Evolutionary conservation across 2,888 invertebrate species (phyloP).

Genomic region (Margaritifera margaritifera): DNA sequence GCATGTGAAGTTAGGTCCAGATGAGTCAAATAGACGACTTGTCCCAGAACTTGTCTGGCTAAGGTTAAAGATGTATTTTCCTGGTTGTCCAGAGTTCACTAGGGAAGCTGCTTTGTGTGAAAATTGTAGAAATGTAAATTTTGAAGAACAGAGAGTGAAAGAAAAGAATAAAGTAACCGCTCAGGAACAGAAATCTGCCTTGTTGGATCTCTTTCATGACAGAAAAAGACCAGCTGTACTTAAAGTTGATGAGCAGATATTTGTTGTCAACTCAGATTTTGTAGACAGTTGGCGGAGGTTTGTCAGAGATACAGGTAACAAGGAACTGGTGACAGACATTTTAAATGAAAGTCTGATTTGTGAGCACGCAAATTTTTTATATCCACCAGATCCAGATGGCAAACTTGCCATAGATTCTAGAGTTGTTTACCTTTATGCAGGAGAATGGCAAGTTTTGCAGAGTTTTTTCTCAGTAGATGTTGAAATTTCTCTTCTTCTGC

Average conservation of each 20-base stretch:
- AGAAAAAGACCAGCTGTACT: slow-evolving; percentile 67
- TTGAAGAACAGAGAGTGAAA: slow-evolving; percentile 39
- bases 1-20: slow-evolving; percentile 73
- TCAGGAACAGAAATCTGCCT: slow-evolving; percentile 68
- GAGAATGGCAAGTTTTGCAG: slow-evolving; percentile 59
- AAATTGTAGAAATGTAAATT: slow-evolving; percentile 55
- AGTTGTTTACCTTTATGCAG: slow-evolving; percentile 50
- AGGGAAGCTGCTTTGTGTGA: slow-evolving; percentile 52
- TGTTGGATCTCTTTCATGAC: slow-evolving; percentile 70
- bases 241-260: slow-evolving; percentile 39
- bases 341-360: slow-evolving; percentile 63
- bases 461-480: slow-evolving; percentile 52
- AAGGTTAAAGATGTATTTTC: slow-evolving; percentile 75
- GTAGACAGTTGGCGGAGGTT: slow-evolving; percentile 73
- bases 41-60: slow-evolving; percentile 76
- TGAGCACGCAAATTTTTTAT: slow-evolving; percentile 63
- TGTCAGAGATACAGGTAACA: slow-evolving; percentile 66
- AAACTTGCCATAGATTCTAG: slow-evolving; percentile 31
- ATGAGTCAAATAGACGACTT: slow-evolving; percentile 72
- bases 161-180: slow-evolving; percentile 54
- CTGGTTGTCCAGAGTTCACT: slow-evolving; percentile 64
- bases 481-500: slow-evolving; percentile 45
- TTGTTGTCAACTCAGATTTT: slow-evolving; percentile 69
- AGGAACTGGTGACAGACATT: slow-evolving; percentile 50
- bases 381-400: slow-evolving; percentile 47